Base-by-base conservation (phyloP, 1,140 invertebrate genomes). In the Harlomillsia oculata region DNA sequence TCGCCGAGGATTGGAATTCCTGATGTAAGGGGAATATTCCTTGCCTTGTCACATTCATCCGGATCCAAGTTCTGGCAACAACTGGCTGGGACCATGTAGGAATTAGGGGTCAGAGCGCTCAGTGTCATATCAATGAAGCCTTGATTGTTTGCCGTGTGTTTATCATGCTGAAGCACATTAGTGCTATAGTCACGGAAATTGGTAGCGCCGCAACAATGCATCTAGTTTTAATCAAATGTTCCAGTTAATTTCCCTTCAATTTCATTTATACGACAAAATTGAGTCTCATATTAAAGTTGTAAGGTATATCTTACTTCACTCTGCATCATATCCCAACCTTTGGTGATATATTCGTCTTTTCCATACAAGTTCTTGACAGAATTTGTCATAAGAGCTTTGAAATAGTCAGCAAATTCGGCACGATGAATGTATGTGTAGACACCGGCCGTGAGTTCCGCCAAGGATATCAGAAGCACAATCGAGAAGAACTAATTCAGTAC, bases 391-490 rank as follows among this genome's bases (percentile, higher is more conserved):
- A 75, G 77, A 20, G 74, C 71, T 54, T 76, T 73, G 36, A 87
- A 75, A 51, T 82, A 72, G 37, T 78, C 73, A 68, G 82, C 76
- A 30, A 87, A 73, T 62, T 78, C 76, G 52, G 83, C 77, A 59
- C 73, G 74, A 66, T 86, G 81, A 49, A 77, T 76, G 68, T 81
- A 84, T 20, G 80, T 78, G 83, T 84, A 87, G 53, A 80, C 76
- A 34, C 77, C 83, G 45, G 81, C 81, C 2, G 83, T 82, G 32
- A 85, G 76, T 76, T 87, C 82, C 18, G 81, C 82, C n/a, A 86
- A 83, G 66, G 87, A 75, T 39, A 86, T 79, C n/a, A 87, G 75
- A 36, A 88, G 70, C 39, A 87, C 74, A 37, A 84, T 76, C 60
- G 80, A 81, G 68, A 85, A 83, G 70, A 84, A 87, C 76, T 83